Percentiles rank a stretch among this genome's conserved stretches.
Evolutionary conservation across 1,140 invertebrate species (phyloP).

Genomic region (Megalonaias nervosa): DNA sequence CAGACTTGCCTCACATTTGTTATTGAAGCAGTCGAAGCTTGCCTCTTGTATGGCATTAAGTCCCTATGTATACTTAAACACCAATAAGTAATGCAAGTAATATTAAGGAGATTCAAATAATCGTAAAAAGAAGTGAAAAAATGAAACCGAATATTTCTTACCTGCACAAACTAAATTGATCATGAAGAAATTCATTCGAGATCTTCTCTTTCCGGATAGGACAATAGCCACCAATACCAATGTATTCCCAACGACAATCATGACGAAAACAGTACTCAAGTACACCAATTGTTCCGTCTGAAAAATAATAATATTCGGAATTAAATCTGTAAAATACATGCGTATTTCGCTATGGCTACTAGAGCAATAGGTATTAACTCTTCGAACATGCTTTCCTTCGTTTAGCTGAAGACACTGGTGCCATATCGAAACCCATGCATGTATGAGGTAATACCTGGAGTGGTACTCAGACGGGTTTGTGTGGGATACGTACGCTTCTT

Average conservation of each 20-base stretch:
- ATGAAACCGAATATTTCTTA: slow-evolving; percentile 40
- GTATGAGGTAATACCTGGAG: too few species aligned
- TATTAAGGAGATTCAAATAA: neutral
- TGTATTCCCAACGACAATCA: slow-evolving; percentile 91
- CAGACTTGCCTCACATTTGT: too few species aligned
- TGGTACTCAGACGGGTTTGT: too few species aligned
- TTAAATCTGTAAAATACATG: neutral
- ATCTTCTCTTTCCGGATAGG: slow-evolving; percentile 86
- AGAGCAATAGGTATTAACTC: too few species aligned
- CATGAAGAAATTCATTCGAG: slow-evolving; percentile 96
- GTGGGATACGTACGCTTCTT: too few species aligned
- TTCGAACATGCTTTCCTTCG: too few species aligned
- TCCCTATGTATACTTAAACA: neutral
- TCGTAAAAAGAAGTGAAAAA: neutral
- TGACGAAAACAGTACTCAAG: slow-evolving; percentile 87
- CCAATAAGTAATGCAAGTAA: neutral
- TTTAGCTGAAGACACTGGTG: too few species aligned
- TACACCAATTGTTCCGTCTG: slow-evolving; percentile 92
- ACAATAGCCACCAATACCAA: slow-evolving; percentile 87
- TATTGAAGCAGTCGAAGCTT: too few species aligned
- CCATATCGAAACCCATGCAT: too few species aligned
- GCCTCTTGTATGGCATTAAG: neutral
- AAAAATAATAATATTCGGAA: slow-evolving; percentile 66
- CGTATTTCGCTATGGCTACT: too few species aligned
- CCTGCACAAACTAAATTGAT: slow-evolving; percentile 94